Evolutionary conservation across 2,113 vertebrate genomes (phyloP).

Genomic region (Dunckerocampus dactyliophorus): DNA sequence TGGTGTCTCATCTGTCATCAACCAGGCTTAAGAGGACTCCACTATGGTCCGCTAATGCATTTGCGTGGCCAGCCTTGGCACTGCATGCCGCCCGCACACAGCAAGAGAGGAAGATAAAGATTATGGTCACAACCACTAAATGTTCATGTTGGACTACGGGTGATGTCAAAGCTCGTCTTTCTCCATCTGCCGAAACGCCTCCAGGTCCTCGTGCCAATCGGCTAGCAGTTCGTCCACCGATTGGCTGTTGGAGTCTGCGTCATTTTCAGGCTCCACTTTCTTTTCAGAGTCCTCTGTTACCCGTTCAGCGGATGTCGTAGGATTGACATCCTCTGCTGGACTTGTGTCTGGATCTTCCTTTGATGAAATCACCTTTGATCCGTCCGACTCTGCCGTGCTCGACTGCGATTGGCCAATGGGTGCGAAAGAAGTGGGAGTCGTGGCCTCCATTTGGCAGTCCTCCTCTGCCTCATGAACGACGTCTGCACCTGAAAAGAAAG

Average conservation of each 20-base stretch:
- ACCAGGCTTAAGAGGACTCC: constrained; percentile 29
- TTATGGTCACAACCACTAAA: no score
- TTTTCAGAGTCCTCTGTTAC: constrained; percentile 36
- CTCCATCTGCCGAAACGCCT: constrained; percentile 98
- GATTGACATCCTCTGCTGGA: constrained; percentile 17
- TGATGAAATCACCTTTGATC: constrained; percentile 13
- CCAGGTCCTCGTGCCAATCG: constrained; percentile 97
- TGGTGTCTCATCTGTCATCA: constrained; percentile 21
- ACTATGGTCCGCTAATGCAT: constrained; percentile 31
- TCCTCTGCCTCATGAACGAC: constrained; percentile 47
- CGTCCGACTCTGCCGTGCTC: constrained; percentile 52
- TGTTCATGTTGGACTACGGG: not conserved
- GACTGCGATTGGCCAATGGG: constrained; percentile 51
- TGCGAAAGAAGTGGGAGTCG: constrained; percentile 40
- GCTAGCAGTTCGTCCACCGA: constrained; percentile 90
- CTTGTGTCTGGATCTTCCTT: constrained; percentile 29
- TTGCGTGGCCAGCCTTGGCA: constrained; percentile 35
- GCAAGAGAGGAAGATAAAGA: constrained; percentile 10
- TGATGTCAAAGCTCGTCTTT: constrained; percentile 92
- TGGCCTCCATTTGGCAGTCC: constrained; percentile 55
- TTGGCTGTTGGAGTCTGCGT: constrained; percentile 60
- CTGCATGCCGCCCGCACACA: constrained; percentile 19
- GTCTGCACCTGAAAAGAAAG: constrained; percentile 54
- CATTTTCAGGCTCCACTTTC: constrained; percentile 40
- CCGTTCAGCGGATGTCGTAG: constrained; percentile 26